Evolutionary conservation across 2,888 invertebrate species (phyloP), one percentile per base, ranked within the genome.

Genomic region (Brachyopa scutellaris): DNA sequence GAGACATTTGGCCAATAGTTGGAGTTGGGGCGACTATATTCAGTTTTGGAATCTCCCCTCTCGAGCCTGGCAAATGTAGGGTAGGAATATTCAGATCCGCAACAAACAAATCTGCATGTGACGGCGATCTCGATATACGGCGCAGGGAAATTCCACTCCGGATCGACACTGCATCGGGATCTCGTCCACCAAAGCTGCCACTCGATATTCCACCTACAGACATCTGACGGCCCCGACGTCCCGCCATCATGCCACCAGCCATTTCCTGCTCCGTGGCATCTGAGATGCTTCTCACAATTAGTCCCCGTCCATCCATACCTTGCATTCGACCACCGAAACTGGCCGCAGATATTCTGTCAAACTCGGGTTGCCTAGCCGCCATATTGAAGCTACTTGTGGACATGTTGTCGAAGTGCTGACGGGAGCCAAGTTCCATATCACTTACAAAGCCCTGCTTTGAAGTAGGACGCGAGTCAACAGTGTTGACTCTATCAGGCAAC

Each of bases 401-500:
- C 13, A 87, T 29, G 26, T 88, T 86, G 53, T 89, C 90, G 3
- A 84, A 79, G 19, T 87, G 85, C 2, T 66, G 72, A 19, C 29
- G 57, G 17, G 45, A 55, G 1, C 72, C 72, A 51, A 80, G 77
- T 29, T 70, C 77, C 53, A 70, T 38, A 2, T 77, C 77, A 47
- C 61, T 47, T 1, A 66, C 15, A 11, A 87, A 88, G 2, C 86
- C 89, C 57, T 92, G 92, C 86, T 93, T 92, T 57, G 94, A 94
- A n/a, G 93, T 91, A 76, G 94, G 93, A 84, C 93, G 92, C 84
- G 93, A 93, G 19, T 89, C 94, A 86, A 93, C 91, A 84, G 94
- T 93, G 89, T 95, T 94, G 69, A 93, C 91, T 88, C 95, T 92
- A 89, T 95, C 95, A 79, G 96, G 96, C 86, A 96, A 91, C 86